These are phyloP conservation scores for Leptonema lineaticorne DNA, from an alignment of 1,140 invertebrate genomes.

Conservation along the genomic window DNA sequence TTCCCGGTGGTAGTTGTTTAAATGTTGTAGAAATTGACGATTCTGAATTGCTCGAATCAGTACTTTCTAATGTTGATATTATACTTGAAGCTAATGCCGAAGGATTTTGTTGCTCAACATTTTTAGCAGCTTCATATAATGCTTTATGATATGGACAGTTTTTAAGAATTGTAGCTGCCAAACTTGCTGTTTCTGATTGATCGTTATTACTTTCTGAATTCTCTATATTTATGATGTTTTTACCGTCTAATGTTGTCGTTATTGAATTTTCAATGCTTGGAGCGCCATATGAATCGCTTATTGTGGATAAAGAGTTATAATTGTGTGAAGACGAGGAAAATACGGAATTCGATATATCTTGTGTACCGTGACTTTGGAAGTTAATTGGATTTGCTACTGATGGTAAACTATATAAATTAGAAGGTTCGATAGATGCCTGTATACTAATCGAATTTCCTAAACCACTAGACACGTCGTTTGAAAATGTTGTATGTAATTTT, in stretches of 20 bases:
- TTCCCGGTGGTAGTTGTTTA: slow-evolving; percentile 44
- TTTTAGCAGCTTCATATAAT: slow-evolving; percentile 51
- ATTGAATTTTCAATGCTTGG: slow-evolving; percentile 49
- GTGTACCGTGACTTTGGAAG: slow-evolving; percentile 44
- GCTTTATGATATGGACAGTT: slow-evolving; percentile 57
- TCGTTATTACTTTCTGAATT: slow-evolving; percentile 27
- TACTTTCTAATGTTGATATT: slow-evolving; percentile 47
- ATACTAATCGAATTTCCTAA: slow-evolving; percentile 43
- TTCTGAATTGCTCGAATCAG: slow-evolving; percentile 44
- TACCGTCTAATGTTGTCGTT: slow-evolving; percentile 49
- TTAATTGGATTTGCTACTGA: slow-evolving; percentile 48
- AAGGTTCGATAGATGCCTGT: slow-evolving; percentile 52
- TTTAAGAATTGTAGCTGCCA: slow-evolving; percentile 54
- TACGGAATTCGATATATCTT: slow-evolving; percentile 43
- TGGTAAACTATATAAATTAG: slow-evolving; percentile 55
- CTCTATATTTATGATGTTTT: slow-evolving; percentile 17
- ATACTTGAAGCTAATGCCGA: slow-evolving; percentile 51
- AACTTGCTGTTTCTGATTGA: slow-evolving; percentile 49
- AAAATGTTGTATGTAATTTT: slow-evolving; percentile 38
- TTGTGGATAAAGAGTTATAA: slow-evolving; percentile 53
- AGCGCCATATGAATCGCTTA: slow-evolving; percentile 54
- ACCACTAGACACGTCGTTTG: slow-evolving; percentile 46
- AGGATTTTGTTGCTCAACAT: slow-evolving; percentile 48
- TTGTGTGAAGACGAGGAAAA: slow-evolving; percentile 56
- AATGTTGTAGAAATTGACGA: slow-evolving; percentile 38